phyloP scores from a whole-genome alignment of 1,140 invertebrate species.

The Bathynomus jamesi region DNA sequence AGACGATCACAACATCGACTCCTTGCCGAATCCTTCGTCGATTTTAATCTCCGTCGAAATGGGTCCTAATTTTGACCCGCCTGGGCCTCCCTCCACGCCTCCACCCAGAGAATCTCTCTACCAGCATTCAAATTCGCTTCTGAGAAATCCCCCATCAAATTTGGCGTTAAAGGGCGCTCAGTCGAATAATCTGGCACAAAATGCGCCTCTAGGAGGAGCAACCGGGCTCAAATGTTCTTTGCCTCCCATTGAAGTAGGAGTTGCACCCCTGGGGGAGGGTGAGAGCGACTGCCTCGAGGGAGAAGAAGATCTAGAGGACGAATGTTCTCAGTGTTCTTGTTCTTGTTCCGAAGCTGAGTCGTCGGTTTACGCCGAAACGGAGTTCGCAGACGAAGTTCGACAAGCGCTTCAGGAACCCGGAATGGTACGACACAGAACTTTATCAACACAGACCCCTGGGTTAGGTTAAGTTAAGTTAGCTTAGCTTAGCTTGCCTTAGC shows the following conservation, averaged over 20 bases:
- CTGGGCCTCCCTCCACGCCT: not conserved
- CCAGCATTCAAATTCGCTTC: conserved; percentile 4
- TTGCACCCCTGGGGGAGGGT: conserved; percentile 9
- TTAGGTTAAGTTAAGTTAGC: not conserved
- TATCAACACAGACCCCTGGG: not conserved
- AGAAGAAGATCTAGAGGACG: conserved; percentile 2
- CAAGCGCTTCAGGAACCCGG: not conserved
- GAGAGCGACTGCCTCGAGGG: conserved; percentile 12
- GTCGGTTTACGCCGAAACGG: conserved; percentile 16
- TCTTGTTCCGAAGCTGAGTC: conserved; percentile 17
- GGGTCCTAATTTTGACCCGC: not conserved
- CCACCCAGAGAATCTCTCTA: not conserved
- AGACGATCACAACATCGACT: not conserved
- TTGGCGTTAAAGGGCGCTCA: not conserved
- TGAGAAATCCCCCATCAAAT: not conserved
- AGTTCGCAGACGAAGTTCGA: conserved; percentile 16
- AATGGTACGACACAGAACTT: not conserved
- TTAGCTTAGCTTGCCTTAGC: not conserved
- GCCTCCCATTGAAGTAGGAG: conserved; percentile 3
- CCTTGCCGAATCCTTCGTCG: not conserved
- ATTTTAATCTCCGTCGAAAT: not conserved
- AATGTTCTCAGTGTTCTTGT: conserved; percentile 17
- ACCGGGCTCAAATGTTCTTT: not conserved
- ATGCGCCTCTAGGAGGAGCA: conserved; percentile 4
- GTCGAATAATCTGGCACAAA: not conserved